These are phyloP conservation scores for Haemorhous mexicanus DNA, from an alignment of 2,113 vertebrate genomes.

Conservation along the genomic window DNA sequence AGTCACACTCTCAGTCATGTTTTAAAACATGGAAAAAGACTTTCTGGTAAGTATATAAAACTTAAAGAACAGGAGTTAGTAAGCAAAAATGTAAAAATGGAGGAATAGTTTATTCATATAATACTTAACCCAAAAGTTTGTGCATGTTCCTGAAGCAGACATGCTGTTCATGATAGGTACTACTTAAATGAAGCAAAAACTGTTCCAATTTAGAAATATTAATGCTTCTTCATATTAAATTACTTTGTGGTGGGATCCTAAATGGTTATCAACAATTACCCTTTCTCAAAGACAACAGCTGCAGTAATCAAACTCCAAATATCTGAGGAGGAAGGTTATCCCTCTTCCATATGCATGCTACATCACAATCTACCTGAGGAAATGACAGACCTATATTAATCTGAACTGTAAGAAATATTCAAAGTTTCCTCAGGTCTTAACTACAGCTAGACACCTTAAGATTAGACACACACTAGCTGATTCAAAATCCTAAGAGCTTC, in stretches of 20 bases:
- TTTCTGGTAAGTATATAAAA: not conserved
- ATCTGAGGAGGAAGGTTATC: not conserved
- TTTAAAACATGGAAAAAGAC: not conserved
- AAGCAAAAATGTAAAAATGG: not conserved
- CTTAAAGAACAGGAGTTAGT: not conserved
- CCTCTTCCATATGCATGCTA: not conserved
- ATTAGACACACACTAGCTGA: not conserved
- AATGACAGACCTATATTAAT: not conserved
- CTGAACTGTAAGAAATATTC: not conserved
- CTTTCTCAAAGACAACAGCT: not conserved
- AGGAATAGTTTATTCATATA: not conserved
- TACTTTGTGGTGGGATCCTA: not conserved
- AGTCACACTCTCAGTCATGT: not conserved
- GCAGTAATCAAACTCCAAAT: not conserved
- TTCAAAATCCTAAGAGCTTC: not conserved
- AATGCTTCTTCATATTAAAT: not conserved
- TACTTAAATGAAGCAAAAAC: not conserved
- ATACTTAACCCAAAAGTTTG: not conserved
- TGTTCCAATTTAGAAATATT: not conserved
- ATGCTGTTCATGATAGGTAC: not conserved
- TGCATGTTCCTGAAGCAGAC: not conserved
- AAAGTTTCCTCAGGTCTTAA: not conserved
- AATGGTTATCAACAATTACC: not conserved
- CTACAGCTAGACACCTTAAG: not conserved
- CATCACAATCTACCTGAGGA: not conserved